Conservation (phyloP, 2,888 invertebrate species). For the Blastobasis adustella region DNA sequence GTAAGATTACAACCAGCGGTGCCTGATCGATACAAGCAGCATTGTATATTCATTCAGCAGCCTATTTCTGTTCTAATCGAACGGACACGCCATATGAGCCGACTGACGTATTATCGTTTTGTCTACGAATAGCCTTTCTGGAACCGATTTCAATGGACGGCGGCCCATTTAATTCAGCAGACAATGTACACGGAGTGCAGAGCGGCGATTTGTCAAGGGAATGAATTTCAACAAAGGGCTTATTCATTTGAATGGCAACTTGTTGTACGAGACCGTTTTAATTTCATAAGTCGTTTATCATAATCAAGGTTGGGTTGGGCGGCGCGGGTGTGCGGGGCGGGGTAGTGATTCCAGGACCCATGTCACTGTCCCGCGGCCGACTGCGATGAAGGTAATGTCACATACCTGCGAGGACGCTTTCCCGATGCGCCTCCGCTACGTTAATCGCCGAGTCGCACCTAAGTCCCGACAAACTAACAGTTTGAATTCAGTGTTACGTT, state of each 20-base stretch:
- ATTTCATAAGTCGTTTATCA: conserved; percentile 75
- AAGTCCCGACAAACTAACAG: neutral
- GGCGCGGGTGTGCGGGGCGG: conserved; percentile 13
- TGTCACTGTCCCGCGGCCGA: conserved; percentile 59
- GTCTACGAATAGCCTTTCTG: conserved; percentile 58
- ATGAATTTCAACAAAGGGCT: conserved; percentile 69
- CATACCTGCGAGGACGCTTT: conserved; percentile 59
- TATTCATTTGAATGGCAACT: conserved; percentile 71
- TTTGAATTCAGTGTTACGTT: too few relatives aligned
- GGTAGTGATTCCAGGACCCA: conserved; percentile 47
- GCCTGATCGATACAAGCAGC: conserved; percentile 39
- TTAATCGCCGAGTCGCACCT: conserved; percentile 1
- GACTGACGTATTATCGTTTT: conserved; percentile 61
- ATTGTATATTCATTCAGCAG: conserved; percentile 63
- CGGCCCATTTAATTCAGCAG: conserved; percentile 64
- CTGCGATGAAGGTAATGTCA: conserved; percentile 55
- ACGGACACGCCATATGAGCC: conserved; percentile 48
- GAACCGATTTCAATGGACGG: conserved; percentile 57
- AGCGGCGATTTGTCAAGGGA: conserved; percentile 69
- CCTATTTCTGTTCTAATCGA: conserved; percentile 45
- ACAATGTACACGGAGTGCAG: conserved; percentile 62
- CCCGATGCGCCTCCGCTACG: conserved; percentile 21
- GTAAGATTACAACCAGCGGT: conserved; percentile 43
- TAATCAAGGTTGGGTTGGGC: conserved; percentile 51
- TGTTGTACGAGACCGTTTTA: conserved; percentile 71